Evolutionary conservation across 2,113 vertebrate species (phyloP).

Genomic region (Podocnemis expansa): DNA sequence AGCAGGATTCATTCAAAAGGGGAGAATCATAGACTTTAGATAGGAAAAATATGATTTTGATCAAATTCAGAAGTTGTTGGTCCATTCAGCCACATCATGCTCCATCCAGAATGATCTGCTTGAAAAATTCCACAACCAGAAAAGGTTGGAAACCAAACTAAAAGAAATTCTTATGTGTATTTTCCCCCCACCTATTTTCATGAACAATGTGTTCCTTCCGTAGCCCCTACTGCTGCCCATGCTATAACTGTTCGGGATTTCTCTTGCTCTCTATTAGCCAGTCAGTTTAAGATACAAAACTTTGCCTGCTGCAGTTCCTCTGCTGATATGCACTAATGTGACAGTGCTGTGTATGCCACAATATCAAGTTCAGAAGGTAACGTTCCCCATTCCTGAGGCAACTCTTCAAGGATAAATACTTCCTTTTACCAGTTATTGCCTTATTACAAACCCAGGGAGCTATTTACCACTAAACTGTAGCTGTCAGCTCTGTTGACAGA

Average conservation of each 20-base stretch:
- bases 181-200: neutral
- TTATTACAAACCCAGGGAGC: conserved; percentile 1
- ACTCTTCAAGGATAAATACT: neutral
- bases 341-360: neutral
- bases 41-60: fast-evolving
- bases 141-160: neutral
- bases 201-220: neutral
- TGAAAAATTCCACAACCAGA: neutral
- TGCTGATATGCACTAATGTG: fast-evolving
- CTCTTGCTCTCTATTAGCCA: fast-evolving
- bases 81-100: neutral
- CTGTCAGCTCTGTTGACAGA: neutral
- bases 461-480: conserved; percentile 3
- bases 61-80: neutral
- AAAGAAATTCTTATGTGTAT: neutral
- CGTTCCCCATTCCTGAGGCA: neutral
- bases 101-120: neutral
- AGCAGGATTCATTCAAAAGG: neutral
- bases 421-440: neutral
- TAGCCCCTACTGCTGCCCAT: fast-evolving
- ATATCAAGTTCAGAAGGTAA: fast-evolving
- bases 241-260: neutral
- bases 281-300: neutral
- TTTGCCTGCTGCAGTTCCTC: neutral
- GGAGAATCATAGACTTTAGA: neutral